phyloP scores from a whole-genome alignment of 1,140 invertebrate genomes.

The Streblospio benedicti region DNA sequence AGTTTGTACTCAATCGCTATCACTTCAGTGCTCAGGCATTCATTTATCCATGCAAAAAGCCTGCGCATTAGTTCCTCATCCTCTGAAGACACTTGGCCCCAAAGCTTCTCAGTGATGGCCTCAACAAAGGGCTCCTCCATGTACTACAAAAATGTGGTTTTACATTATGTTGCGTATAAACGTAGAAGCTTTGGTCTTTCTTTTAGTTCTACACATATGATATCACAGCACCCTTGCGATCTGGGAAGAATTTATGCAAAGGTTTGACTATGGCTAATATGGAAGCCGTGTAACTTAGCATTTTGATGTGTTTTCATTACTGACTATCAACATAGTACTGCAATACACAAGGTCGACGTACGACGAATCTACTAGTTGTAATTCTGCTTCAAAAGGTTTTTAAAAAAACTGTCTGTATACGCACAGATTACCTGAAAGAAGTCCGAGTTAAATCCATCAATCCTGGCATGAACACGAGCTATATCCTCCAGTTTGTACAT shows the following conservation, averaged over 20 bases:
- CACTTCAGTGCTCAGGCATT: not conserved
- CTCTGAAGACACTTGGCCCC: not conserved
- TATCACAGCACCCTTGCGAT: no score
- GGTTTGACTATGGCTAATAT: not conserved
- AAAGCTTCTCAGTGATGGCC: not conserved
- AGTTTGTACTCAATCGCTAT: no score
- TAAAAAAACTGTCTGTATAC: not conserved
- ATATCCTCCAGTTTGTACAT: constrained; percentile 1
- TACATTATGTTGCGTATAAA: not conserved
- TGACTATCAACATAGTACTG: not conserved
- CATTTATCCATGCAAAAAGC: not conserved
- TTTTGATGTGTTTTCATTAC: not conserved
- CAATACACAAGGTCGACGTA: not conserved
- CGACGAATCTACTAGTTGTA: not conserved
- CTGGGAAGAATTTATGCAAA: not conserved
- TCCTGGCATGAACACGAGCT: not conserved
- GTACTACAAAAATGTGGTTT: not conserved
- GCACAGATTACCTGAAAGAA: constrained; percentile 9
- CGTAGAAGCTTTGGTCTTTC: not conserved
- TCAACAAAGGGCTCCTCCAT: not conserved
- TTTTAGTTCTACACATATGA: not conserved
- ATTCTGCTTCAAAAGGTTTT: not conserved
- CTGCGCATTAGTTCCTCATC: constrained; percentile 5
- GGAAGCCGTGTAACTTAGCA: not conserved
- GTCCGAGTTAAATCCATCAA: constrained; percentile 4